Conservation (phyloP, 2,888 invertebrate species). For the Coleophora deauratella region DNA sequence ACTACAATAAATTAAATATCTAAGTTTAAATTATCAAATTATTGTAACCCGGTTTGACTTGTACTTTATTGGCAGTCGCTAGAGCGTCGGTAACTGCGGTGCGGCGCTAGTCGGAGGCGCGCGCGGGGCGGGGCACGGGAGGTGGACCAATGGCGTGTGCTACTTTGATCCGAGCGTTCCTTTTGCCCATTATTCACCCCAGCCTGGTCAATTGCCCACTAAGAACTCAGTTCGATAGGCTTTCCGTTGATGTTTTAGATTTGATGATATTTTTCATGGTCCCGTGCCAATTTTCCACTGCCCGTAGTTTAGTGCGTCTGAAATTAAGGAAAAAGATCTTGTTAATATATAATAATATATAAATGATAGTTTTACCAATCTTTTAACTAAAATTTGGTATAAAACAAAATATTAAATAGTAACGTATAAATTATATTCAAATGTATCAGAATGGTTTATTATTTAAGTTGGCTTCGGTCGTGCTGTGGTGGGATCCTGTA, state of each 20-base stretch:
- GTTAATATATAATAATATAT: too few species aligned
- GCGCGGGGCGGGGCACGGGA: conserved; percentile 36
- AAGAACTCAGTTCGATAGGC: conserved; percentile 40
- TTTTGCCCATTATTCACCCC: conserved; percentile 71
- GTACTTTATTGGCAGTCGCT: conserved; percentile 72
- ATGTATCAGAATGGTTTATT: conserved; percentile 43
- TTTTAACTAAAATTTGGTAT: too few species aligned
- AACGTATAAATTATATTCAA: too few species aligned
- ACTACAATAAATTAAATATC: conserved; percentile 60
- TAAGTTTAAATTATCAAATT: conserved; percentile 55
- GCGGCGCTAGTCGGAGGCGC: conserved; percentile 18
- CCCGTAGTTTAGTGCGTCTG: conserved; percentile 33
- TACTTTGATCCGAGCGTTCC: conserved; percentile 68
- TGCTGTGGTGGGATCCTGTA: conserved; percentile 54
- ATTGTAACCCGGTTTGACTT: conserved; percentile 67
- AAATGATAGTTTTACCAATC: too few species aligned
- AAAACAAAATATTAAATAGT: too few species aligned
- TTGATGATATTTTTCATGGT: conserved; percentile 37
- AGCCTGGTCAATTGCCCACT: conserved; percentile 38
- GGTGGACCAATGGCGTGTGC: conserved; percentile 70
- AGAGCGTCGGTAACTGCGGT: conserved; percentile 62
- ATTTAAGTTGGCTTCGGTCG: conserved; percentile 38
- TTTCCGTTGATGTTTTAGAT: conserved; percentile 24
- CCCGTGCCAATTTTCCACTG: conserved; percentile 9
- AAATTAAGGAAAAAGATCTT: conserved; percentile 31